Evolutionary conservation across 2,113 vertebrate species (phyloP).

Genomic region (Lagenorhynchus albirostris): DNA sequence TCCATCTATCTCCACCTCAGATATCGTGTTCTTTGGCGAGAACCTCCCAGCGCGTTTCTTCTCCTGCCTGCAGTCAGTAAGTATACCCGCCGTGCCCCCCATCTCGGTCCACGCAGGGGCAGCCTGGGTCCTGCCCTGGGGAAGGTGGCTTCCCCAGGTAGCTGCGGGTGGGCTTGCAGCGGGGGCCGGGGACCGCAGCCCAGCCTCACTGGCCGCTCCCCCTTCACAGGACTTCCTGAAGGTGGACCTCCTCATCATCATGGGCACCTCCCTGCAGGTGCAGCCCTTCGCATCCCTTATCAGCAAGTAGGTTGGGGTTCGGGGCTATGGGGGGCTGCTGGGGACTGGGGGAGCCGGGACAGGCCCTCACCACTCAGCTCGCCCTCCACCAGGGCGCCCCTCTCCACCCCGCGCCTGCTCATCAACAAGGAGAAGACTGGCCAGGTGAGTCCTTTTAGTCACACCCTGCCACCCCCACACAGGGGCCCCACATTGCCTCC

Average conservation of each 20-base stretch:
- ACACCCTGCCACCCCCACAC: background rate
- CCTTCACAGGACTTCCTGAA: slow-evolving; percentile 87
- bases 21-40: slow-evolving; percentile 95
- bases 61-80: slow-evolving; percentile 88
- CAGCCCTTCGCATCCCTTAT: slow-evolving; percentile 93
- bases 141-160: too few species aligned
- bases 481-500: background rate
- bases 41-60: slow-evolving; percentile 91
- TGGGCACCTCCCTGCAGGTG: slow-evolving; percentile 95
- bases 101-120: fast-evolving
- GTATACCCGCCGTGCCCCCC: background rate
- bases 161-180: background rate
- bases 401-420: slow-evolving; percentile 89
- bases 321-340: fast-evolving
- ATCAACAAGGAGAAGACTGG: slow-evolving; percentile 95
- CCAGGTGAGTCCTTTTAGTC: slow-evolving; percentile 79
- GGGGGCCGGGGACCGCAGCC: fast-evolving
- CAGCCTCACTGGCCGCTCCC: background rate
- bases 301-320: slow-evolving; percentile 82
- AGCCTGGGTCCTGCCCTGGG: background rate
- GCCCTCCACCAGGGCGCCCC: slow-evolving; percentile 83
- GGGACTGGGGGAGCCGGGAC: fast-evolving
- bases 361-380: background rate
- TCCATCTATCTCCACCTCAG: slow-evolving; percentile 72
- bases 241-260: slow-evolving; percentile 92